Evolutionary conservation across 2,113 vertebrate genomes (phyloP).

Genomic region (Tragelaphus scriptus): DNA sequence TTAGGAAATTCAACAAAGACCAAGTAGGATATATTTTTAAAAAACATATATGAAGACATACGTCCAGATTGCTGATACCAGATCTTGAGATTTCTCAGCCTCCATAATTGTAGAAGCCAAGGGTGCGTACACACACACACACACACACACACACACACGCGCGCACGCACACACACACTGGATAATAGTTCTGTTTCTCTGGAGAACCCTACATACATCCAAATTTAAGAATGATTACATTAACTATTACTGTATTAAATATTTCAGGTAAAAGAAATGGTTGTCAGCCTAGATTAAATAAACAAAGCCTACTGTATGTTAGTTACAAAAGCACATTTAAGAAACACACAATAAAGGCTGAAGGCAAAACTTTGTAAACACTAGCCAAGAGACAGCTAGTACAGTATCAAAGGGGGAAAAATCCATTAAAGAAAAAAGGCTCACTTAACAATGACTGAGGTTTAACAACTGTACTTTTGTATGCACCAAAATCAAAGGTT

Average conservation of each 20-base stretch:
- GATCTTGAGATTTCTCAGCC: not conserved
- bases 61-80: not conserved
- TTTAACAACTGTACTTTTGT: not conserved
- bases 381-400: not conserved
- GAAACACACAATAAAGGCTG: not conserved
- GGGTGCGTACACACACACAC: too few species aligned
- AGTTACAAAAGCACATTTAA: not conserved
- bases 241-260: not conserved
- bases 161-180: not conserved
- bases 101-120: not conserved
- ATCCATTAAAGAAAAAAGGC: not conserved
- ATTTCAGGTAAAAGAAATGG: not conserved
- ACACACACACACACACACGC: not conserved
- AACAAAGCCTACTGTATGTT: not conserved
- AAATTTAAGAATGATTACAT: not conserved
- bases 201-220: not conserved
- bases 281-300: not conserved
- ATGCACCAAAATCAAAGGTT: not conserved
- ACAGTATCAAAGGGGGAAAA: not conserved
- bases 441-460: not conserved
- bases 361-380: not conserved
- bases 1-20: not conserved
- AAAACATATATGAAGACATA: not conserved
- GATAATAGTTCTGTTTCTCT: not conserved
- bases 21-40: not conserved